Evolutionary conservation across 2,113 vertebrate genomes (phyloP).

Genomic region (Odontophorus gujanensis): DNA sequence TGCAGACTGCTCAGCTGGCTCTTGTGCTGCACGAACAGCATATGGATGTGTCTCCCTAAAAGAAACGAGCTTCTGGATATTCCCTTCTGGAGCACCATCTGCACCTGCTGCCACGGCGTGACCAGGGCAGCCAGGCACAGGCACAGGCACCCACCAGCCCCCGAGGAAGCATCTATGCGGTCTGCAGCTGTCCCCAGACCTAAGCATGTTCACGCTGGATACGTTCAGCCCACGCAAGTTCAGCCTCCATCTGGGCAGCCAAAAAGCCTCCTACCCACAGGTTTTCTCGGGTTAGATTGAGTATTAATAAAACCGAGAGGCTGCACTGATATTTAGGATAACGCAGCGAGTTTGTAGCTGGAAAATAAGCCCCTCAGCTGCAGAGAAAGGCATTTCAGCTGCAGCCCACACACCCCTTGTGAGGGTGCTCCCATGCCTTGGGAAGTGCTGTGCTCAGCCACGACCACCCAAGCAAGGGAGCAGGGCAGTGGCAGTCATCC

Average conservation of each 20-base stretch:
- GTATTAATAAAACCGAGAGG: not conserved
- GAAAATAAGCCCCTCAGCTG: not conserved
- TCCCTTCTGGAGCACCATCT: conserved; percentile 59
- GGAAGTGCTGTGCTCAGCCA: not conserved
- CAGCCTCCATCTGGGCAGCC: not conserved
- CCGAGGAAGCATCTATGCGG: not conserved
- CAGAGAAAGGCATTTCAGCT: not conserved
- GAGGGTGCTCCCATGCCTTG: not conserved
- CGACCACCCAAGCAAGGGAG: not conserved
- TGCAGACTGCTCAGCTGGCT: not conserved
- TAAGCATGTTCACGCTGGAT: not conserved
- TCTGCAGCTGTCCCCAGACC: not conserved
- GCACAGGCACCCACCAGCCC: not conserved
- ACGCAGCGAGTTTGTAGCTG: not conserved
- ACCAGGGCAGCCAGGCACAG: not conserved
- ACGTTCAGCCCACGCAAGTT: not conserved
- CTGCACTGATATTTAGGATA: not conserved
- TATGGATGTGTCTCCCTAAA: not conserved
- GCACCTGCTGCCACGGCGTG: fast-evolving
- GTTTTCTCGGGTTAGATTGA: conserved; percentile 4
- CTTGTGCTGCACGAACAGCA: not conserved
- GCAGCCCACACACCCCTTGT: not conserved
- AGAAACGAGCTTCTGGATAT: conserved; percentile 42
- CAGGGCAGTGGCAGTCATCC: not conserved
- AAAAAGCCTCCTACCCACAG: not conserved